These are phyloP conservation scores for Tonatia bakeri DNA, from an alignment of 2,113 vertebrate genomes.

Conservation along the genomic window DNA sequence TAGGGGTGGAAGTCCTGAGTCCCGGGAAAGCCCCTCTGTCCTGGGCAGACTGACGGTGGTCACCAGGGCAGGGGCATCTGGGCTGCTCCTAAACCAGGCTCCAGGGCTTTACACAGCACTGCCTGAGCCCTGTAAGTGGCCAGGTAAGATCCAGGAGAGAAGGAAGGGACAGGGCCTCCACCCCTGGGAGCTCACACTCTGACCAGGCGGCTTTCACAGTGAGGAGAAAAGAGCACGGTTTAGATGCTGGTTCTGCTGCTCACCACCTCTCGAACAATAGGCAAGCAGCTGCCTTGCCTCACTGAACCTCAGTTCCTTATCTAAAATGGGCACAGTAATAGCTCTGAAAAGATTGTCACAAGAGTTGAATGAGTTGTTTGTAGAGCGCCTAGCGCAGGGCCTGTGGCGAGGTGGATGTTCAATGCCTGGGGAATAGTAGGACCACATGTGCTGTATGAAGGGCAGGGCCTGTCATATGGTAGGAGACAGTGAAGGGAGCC, in stretches of 20 bases:
- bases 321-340: no score
- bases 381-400: neutral
- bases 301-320: neutral
- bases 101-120: neutral
- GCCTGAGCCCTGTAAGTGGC: neutral
- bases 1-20: neutral
- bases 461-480: neutral
- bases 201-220: neutral
- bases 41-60: neutral
- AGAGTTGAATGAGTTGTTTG: neutral
- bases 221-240: neutral
- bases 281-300: neutral
- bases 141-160: neutral
- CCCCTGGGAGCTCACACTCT: neutral
- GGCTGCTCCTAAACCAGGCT: neutral
- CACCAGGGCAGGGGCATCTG: neutral
- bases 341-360: neutral
- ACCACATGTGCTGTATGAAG: neutral
- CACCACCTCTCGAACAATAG: neutral
- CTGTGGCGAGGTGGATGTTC: neutral
- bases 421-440: neutral
- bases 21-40: neutral
- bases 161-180: neutral
- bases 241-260: neutral
- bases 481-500: neutral